Percentiles rank a stretch among this genome's conserved stretches.
Evolutionary conservation across 2,113 vertebrate genomes (phyloP).

Genomic region (Agapornis roseicollis): DNA sequence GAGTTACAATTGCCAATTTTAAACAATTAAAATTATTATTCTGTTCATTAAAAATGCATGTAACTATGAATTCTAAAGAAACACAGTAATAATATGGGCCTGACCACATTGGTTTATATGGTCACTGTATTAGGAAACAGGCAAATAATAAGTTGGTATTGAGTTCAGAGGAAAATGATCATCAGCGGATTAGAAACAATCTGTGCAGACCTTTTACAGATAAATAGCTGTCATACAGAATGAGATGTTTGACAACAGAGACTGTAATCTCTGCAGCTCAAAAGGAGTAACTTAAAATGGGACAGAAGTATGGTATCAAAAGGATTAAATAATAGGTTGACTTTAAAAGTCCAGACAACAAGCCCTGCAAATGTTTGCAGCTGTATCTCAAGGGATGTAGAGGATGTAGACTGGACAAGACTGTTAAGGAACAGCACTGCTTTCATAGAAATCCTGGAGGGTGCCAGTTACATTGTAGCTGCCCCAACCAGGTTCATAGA

Average conservation of each 20-base stretch:
- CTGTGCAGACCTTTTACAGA: not conserved
- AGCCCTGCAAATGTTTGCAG: not conserved
- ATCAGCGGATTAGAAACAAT: not conserved
- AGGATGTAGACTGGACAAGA: not conserved
- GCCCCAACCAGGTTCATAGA: not conserved
- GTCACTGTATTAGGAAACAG: not conserved
- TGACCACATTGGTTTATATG: not conserved
- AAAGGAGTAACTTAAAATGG: not conserved
- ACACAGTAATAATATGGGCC: not conserved
- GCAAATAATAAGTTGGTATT: not conserved
- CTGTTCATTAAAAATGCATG: not conserved
- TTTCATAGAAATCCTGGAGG: not conserved
- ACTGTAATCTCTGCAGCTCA: not conserved
- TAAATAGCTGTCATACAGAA: not conserved
- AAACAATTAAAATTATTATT: not conserved
- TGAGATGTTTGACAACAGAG: not conserved
- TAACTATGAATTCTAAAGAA: not conserved
- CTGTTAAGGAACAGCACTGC: not conserved
- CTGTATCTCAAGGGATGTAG: not conserved
- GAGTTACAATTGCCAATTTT: not conserved
- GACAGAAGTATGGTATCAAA: not conserved
- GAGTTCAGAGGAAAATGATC: not conserved
- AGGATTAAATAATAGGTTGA: not conserved
- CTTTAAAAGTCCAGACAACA: not conserved
- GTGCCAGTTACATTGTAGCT: not conserved